These are phyloP conservation scores for Hypolimnas misippus DNA, from an alignment of 2,888 invertebrate genomes.

Conservation along the genomic window DNA sequence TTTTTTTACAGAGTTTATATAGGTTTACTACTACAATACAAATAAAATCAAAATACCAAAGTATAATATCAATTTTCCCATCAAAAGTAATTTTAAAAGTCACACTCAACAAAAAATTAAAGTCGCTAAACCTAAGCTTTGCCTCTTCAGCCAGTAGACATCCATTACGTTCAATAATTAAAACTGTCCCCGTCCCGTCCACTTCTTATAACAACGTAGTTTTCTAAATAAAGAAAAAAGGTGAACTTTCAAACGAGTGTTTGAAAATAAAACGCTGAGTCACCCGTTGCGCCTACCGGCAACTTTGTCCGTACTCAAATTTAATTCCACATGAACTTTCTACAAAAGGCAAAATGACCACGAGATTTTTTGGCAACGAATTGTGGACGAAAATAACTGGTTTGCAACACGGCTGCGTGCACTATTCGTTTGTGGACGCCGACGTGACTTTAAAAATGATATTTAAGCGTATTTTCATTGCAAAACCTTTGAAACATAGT, in stretches of 20 bases:
- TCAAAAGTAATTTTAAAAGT: neutral
- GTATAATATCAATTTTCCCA: neutral
- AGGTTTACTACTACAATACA: too few species aligned
- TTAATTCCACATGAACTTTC: slow-evolving; percentile 29
- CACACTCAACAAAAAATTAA: neutral
- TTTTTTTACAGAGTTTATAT: too few species aligned
- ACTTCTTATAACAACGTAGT: slow-evolving; percentile 15
- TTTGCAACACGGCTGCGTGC: slow-evolving; percentile 11
- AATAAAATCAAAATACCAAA: too few species aligned
- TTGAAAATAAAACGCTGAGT: slow-evolving; percentile 26
- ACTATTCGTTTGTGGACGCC: neutral
- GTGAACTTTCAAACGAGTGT: slow-evolving; percentile 20
- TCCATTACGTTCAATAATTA: slow-evolving; percentile 23
- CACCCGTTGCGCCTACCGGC: slow-evolving; percentile 13
- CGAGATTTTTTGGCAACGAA: slow-evolving; percentile 29
- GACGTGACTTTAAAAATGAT: neutral
- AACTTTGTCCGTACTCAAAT: slow-evolving; percentile 23
- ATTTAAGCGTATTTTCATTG: neutral
- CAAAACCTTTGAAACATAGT: neutral
- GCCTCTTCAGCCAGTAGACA: neutral
- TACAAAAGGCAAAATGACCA: slow-evolving; percentile 28
- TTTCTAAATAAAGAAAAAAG: slow-evolving; percentile 20
- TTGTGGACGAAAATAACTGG: slow-evolving; percentile 18
- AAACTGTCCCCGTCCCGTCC: slow-evolving; percentile 21
- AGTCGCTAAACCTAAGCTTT: neutral